Base-by-base conservation (phyloP, 2,888 invertebrate genomes). In the Sicus ferrugineus region DNA sequence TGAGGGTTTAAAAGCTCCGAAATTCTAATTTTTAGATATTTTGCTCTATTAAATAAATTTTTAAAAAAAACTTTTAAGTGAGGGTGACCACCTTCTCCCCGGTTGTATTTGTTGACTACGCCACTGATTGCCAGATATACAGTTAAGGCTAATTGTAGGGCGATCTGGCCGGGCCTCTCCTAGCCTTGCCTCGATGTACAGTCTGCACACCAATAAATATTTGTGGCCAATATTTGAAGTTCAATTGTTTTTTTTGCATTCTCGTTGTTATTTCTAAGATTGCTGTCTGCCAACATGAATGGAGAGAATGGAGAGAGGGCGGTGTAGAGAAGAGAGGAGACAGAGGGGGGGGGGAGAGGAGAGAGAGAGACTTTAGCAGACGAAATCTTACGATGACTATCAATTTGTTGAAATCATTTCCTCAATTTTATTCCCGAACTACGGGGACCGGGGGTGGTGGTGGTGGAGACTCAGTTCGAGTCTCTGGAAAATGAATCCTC, bases 391-490 rank as follows among this genome's bases (percentile, higher is more conserved):
- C 65, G 77, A 79, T 77, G 78, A 74, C 80, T 78, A 79, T 79
- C 80, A 79, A 78, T 79, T 79, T 79, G 79, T 76, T 77, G 77
- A 77, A 80, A 79, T 77, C 77, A 80, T 80, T 80, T 79, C 79
- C 79, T 80, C 80, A 77, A 78, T 79, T 80, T 77, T 77, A 79
- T 78, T 76, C n/a, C n/a, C n/a, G n/a, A 79, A 38, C 42, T 14
- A 59, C 19, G 26, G 7, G 2, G 26, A 65, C 19, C 23, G 26
- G 21, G 52, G 19, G 26, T n/a, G 6, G 2, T 34, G 54, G 4
- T 16, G 38, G 14, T 9, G 14, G 38, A 31, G 28, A 52, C 21
- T 31, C 52, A n/a, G 30, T 23, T 52, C n/a, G 31, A 56, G 38
- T 19, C 31, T 54, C 28, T 30, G 7, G 4, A 31, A 67, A 54